These are phyloP conservation scores for Papilio dardanus DNA, from an alignment of 1,140 invertebrate species.

Conservation along the genomic window DNA sequence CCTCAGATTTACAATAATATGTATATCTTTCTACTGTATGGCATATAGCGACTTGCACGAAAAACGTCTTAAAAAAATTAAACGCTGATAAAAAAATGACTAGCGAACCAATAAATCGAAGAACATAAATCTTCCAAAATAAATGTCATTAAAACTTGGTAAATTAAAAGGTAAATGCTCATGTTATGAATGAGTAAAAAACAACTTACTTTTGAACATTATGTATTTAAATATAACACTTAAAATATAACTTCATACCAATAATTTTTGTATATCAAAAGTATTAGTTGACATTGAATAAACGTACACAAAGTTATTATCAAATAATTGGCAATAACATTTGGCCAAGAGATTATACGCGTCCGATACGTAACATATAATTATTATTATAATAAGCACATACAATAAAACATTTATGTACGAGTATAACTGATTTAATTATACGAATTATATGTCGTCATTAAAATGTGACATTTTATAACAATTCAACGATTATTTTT, in stretches of 20 bases:
- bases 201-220: slow-evolving; percentile 62
- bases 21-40: slow-evolving; percentile 38
- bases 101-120: slow-evolving; percentile 49
- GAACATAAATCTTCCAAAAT: slow-evolving; percentile 80
- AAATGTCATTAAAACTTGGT: slow-evolving; percentile 70
- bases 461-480: slow-evolving; percentile 10
- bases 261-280: slow-evolving; percentile 64
- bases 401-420: slow-evolving; percentile 21
- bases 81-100: slow-evolving; percentile 45
- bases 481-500: slow-evolving; percentile 28
- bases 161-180: slow-evolving; percentile 52
- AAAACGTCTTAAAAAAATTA: slow-evolving; percentile 55
- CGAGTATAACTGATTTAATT: slow-evolving; percentile 10
- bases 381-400: slow-evolving; percentile 42
- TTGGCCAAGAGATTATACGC: slow-evolving; percentile 57
- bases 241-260: slow-evolving; percentile 73
- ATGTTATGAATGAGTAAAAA: slow-evolving; percentile 54
- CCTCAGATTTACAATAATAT: neutral
- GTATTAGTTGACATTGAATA: slow-evolving; percentile 58
- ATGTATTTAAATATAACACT: slow-evolving; percentile 78
- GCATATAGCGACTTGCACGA: slow-evolving; percentile 73
- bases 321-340: slow-evolving; percentile 74
- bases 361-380: slow-evolving; percentile 49
- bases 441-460: slow-evolving; percentile 24
- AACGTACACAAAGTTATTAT: slow-evolving; percentile 47